Evolutionary conservation across 2,797 vertebrate genomes (phyloP), one percentile per base, ranked within the genome.

Genomic region (Acanthornis magna): DNA sequence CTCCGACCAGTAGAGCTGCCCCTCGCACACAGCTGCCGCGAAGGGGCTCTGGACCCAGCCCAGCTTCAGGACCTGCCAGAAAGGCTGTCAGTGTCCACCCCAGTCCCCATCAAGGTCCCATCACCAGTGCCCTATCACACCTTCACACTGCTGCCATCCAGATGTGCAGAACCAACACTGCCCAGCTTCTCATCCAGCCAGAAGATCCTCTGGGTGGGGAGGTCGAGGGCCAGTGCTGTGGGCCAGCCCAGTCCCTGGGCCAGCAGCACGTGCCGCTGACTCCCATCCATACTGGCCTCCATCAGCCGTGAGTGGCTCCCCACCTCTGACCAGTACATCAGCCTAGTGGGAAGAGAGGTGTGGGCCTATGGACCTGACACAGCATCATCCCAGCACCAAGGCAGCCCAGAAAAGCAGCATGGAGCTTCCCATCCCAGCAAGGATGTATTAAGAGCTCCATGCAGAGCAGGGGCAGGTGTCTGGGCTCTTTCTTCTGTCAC

Each of bases 261-360:
- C 84, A 99, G 95, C 62, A 99, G 94, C 62, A 98, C 95, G 3
- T 95, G 98, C 89, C 97, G 96, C 73, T 89, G 95, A 5, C 98
- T 98, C 13, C 99, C 99, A 15, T 99, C 99, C 99, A 99, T 99
- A 47, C 98, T 97, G 3, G 98, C 98, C 54, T 93, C 94, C 95
- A 98, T 97, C 25, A 99, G 98, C 92, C 98, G 98, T 55, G 99
- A 98, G 11, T 97, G 92, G 70, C 94, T 97, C 85, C 99, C 98
- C 20, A 98, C 98, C 97, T 99, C 98, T 5, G 99, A 98, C 99
- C 99, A 99, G 81, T 99, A 98, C 98, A 99, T 98, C 95, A 99
- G 66, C 89, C 99, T 99, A 82, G 23, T 2, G 6, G 36, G 55
- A 84, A 94, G 54, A 90, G 54, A 85, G 7, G 5, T 80, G 27